Evolutionary conservation across 37 sponge, comb jelly and placozoan genomes (phyloP).

Genomic region (Chondrosia reniformis): DNA sequence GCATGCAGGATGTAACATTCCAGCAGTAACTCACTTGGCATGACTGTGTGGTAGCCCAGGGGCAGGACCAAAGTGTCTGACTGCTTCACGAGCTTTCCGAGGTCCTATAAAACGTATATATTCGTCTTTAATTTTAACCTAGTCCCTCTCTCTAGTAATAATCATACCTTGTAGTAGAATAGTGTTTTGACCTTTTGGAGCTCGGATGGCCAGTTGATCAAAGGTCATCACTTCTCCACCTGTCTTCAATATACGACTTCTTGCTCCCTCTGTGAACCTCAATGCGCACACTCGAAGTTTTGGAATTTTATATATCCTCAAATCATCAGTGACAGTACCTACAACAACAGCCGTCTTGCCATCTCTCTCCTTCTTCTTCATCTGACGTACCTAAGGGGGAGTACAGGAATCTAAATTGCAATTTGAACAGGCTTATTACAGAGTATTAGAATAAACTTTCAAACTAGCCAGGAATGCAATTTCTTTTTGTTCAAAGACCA

Average conservation of each 20-base stretch:
- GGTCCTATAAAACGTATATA: constrained; percentile 81
- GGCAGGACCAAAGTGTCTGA: constrained; percentile 95
- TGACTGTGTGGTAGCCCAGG: constrained; percentile 97
- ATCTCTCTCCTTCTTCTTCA: constrained; percentile 63
- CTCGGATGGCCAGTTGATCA: constrained; percentile 93
- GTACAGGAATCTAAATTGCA: too few relatives aligned
- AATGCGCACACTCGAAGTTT: constrained; percentile 89
- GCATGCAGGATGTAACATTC: background rate
- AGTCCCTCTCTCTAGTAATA: too few relatives aligned
- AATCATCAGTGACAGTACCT: constrained; percentile 94
- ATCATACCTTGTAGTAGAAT: constrained; percentile 88
- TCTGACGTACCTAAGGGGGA: constrained; percentile 67
- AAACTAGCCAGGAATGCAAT: too few relatives aligned
- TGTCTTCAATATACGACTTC: constrained; percentile 89
- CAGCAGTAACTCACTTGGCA: constrained; percentile 65
- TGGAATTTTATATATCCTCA: constrained; percentile 75
- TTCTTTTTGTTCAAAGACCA: too few relatives aligned
- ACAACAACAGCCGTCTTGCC: constrained; percentile 92
- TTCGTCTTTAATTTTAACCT: too few relatives aligned
- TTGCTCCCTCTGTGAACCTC: constrained; percentile 88
- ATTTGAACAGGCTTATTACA: too few relatives aligned
- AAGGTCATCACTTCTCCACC: constrained; percentile 97
- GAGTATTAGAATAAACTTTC: too few relatives aligned
- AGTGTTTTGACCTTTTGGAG: constrained; percentile 93
- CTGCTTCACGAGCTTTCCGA: constrained; percentile 89